These are phyloP conservation scores for Colossoma macropomum DNA, from an alignment of 2,113 vertebrate species.

Conservation along the genomic window DNA sequence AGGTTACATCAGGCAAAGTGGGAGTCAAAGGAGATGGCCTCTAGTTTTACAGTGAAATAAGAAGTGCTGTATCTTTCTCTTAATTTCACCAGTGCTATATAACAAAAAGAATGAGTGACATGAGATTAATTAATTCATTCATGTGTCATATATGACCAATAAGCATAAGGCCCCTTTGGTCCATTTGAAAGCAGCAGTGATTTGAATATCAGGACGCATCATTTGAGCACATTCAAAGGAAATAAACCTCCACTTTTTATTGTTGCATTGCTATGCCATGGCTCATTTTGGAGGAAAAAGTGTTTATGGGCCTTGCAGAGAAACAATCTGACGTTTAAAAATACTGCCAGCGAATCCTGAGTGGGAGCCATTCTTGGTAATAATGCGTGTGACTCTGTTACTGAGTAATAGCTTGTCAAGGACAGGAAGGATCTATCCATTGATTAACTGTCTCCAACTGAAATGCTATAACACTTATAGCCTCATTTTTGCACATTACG, in stretches of 20 bases:
- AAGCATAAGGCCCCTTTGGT: neutral
- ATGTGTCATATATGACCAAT: neutral
- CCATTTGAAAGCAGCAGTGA: neutral
- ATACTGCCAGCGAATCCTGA: neutral
- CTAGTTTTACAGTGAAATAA: neutral
- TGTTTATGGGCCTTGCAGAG: neutral
- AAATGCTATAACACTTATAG: neutral
- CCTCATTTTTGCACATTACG: neutral
- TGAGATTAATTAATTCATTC: neutral
- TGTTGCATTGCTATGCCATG: neutral
- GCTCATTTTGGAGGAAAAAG: neutral
- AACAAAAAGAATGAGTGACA: neutral
- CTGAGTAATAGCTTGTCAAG: slow-evolving; percentile 25
- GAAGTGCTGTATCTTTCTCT: neutral
- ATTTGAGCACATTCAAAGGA: neutral
- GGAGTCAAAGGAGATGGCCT: neutral
- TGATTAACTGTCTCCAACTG: neutral
- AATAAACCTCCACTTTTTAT: neutral
- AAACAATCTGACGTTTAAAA: neutral
- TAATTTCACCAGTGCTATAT: neutral
- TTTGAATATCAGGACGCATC: neutral
- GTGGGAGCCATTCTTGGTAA: neutral
- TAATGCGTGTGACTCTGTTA: neutral
- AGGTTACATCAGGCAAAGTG: no score
- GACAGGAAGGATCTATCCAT: neutral